These are phyloP conservation scores for Keiferia lycopersicella DNA, from an alignment of 2,888 invertebrate genomes.

Conservation along the genomic window DNA sequence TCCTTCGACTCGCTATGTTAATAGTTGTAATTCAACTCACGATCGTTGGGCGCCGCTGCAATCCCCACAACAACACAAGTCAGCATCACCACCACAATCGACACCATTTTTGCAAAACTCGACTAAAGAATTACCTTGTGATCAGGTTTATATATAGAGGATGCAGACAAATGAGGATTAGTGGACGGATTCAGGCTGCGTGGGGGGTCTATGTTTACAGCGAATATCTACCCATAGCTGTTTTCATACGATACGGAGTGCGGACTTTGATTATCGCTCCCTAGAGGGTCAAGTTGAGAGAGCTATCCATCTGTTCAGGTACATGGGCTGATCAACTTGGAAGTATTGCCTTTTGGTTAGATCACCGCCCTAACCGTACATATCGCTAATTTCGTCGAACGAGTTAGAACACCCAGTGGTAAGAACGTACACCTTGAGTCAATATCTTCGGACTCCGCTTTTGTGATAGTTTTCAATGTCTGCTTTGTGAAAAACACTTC, in stretches of 20 bases:
- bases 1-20: background rate
- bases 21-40: slow-evolving; percentile 51
- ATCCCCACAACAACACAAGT: slow-evolving; percentile 42
- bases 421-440: no score
- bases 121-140: slow-evolving; percentile 51
- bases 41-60: slow-evolving; percentile 59
- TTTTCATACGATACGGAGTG: background rate
- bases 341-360: no score
- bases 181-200: background rate
- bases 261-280: background rate
- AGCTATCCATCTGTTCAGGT: no score
- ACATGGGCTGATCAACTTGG: no score
- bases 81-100: slow-evolving; percentile 50
- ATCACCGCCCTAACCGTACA: no score
- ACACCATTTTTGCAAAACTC: slow-evolving; percentile 52
- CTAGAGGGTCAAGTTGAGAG: no score
- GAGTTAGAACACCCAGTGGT: no score
- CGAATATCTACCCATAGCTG: background rate
- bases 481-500: no score
- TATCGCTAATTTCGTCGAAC: no score
- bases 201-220: background rate
- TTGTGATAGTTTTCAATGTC: no score
- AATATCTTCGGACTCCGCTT: no score
- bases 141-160: slow-evolving; percentile 66
- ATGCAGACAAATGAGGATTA: slow-evolving; percentile 16